A percentile compares a stretch with the other conserved stretches of the same genome.
Evolutionary conservation across 2,113 vertebrate species (phyloP).

Genomic region (Gobio gobio): DNA sequence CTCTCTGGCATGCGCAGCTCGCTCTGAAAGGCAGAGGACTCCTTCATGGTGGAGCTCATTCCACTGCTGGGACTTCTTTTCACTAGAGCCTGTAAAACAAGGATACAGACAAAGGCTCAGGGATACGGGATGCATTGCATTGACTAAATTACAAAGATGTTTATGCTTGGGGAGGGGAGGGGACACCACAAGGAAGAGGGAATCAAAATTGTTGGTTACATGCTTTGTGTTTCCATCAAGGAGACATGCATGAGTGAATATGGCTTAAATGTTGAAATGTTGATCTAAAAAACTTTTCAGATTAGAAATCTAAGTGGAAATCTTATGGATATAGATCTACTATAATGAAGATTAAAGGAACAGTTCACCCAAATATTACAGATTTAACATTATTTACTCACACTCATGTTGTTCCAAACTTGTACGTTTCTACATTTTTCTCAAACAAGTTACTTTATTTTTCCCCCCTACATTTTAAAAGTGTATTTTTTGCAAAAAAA

Average conservation of each 20-base stretch:
- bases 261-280: constrained; percentile 46
- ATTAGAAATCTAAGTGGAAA: not conserved
- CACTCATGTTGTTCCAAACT: not conserved
- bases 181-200: constrained; percentile 3
- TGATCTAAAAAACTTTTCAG: constrained; percentile 17
- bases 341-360: not conserved
- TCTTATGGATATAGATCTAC: not conserved
- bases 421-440: not conserved
- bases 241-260: constrained; percentile 54
- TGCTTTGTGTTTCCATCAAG: constrained; percentile 42
- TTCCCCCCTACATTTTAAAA: not conserved
- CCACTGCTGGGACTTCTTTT: constrained; percentile 97
- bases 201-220: constrained; percentile 29
- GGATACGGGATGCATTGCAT: constrained; percentile 20
- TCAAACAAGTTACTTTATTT: not conserved
- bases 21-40: constrained; percentile 93
- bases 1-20: constrained; percentile 92
- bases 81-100: constrained; percentile 84
- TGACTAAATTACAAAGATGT: constrained; percentile 16
- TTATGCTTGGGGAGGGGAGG: constrained; percentile 15
- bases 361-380: not conserved
- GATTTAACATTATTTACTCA: not conserved
- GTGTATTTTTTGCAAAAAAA: not conserved
- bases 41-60: constrained; percentile 95
- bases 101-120: constrained; percentile 7